Percentiles rank a stretch among this genome's conserved stretches.
These are phyloP conservation scores for Ophthalmolycus amberensis DNA, from an alignment of 2,113 vertebrate genomes.

Conservation along the genomic window DNA sequence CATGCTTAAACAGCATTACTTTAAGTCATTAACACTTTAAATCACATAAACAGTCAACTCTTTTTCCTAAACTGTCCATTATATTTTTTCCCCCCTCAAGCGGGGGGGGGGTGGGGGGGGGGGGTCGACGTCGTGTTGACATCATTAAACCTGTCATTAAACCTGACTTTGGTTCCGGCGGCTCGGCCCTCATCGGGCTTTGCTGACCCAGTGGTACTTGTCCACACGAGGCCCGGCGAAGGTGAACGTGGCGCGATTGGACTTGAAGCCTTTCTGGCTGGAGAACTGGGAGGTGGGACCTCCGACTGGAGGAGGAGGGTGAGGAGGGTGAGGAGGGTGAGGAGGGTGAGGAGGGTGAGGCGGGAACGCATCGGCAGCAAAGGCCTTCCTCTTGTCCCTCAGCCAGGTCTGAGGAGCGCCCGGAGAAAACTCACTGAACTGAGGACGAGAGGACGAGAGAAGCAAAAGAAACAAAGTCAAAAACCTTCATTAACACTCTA, in stretches of 20 bases:
- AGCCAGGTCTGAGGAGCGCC: constrained; percentile 84
- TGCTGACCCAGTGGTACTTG: constrained; percentile 95
- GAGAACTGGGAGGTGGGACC: constrained; percentile 34
- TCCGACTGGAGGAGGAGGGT: constrained; percentile 14
- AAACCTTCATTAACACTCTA: too few relatives aligned
- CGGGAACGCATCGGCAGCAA: constrained; percentile 70
- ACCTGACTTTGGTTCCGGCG: neutral
- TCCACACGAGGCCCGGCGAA: constrained; percentile 86
- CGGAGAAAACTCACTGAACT: constrained; percentile 85
- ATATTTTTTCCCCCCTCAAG: neutral
- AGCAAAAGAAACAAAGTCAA: neutral
- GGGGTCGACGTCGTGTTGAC: neutral
- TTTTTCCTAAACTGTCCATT: constrained; percentile 19
- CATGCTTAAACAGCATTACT: constrained; percentile 64
- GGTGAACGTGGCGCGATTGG: constrained; percentile 68
- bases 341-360: constrained; percentile 31
- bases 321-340: constrained; percentile 37
- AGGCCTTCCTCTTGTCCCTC: constrained; percentile 82
- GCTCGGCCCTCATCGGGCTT: constrained; percentile 67
- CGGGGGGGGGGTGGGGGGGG: too few relatives aligned
- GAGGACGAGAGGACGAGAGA: constrained; percentile 9
- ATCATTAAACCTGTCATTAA: too few relatives aligned
- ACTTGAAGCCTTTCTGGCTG: constrained; percentile 79
- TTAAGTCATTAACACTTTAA: constrained; percentile 58
- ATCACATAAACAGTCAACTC: constrained; percentile 43